Conservation (phyloP, 64 coral and sea anemone species). For the Stichodactyla mertensii region DNA sequence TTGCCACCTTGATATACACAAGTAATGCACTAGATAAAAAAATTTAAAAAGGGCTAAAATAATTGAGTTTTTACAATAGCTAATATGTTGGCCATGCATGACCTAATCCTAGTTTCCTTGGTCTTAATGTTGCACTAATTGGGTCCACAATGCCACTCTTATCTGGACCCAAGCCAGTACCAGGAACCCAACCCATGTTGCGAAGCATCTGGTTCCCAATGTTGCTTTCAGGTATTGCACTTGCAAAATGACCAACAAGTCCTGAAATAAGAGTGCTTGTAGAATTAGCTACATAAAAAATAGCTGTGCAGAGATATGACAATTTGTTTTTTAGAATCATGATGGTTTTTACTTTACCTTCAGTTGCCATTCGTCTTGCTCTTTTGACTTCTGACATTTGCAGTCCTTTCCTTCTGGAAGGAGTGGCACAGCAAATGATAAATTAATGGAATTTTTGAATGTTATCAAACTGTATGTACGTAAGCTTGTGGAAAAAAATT, state of each 20-base stretch:
- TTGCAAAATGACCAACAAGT: conserved; percentile 45
- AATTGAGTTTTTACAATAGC: not conserved
- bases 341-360: not conserved
- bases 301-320: no score
- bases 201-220: conserved; percentile 94
- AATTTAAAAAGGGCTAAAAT: not conserved
- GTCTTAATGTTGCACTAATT: conserved; percentile 71
- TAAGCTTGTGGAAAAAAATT: no score
- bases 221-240: conserved; percentile 73
- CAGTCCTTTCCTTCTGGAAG: conserved; percentile 12
- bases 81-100: conserved; percentile 50
- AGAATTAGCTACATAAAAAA: not conserved
- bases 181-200: conserved; percentile 92
- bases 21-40: not conserved
- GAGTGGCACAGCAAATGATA: not conserved
- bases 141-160: conserved; percentile 78
- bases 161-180: conserved; percentile 80
- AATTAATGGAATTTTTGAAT: not conserved
- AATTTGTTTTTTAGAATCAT: no score
- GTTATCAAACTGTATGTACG: not conserved
- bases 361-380: conserved; percentile 14
- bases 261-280: not conserved
- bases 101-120: conserved; percentile 80
- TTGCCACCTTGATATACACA: not conserved
- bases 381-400: conserved; percentile 25